Evolutionary conservation across 37 sponge, comb jelly and placozoan species (phyloP), one percentile per base, ranked within the genome.

Genomic region (Corticium candelabrum): DNA sequence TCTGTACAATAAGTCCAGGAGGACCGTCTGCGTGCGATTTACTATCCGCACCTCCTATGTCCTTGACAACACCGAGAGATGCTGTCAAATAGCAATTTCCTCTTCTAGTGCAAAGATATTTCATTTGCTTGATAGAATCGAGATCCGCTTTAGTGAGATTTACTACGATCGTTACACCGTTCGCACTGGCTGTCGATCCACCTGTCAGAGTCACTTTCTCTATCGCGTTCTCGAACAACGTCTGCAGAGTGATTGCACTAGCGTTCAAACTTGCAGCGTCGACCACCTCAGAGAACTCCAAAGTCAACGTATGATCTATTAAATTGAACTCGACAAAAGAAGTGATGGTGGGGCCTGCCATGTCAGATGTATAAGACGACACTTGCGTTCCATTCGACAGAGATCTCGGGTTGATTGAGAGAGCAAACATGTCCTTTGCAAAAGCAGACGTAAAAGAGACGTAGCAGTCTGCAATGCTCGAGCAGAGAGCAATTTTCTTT

Each of bases 201-300:
- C 84, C 86, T 0, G 81, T 87, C n/a, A 90, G 78, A 2, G 71
- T 79, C 34, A 78, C 81, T n/a, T 40, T 40, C 31, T 83, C 74
- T 0, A 80, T 67, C 30, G 95, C 89, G 31, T 74, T 79, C 40
- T 82, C 91, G 39, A 79, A 89, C 30, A 94, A 75, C 38, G 80
- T 84, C 39, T 84, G 91, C 0, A 94, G 85, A 15, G 76, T 82
- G 33, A 94, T 32, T 40, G 62, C 78, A 29, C 70, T 39, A 40
- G 89, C 75, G 11, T 84, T 40, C 27, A 94, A 82, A 34, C 85
- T 79, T 70, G 68, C 7, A 1, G 69, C 5, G 78, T 90, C 82
- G 57, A 94, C 81, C 2, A 88, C 89, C 68, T 94, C 95, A 35
- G 79, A 78, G 38, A 94, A 90, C n/a, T 85, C 84, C 7, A 94